These are phyloP conservation scores for Malurus leucopterus DNA, from an alignment of 2,797 vertebrate genomes.

Conservation along the genomic window DNA sequence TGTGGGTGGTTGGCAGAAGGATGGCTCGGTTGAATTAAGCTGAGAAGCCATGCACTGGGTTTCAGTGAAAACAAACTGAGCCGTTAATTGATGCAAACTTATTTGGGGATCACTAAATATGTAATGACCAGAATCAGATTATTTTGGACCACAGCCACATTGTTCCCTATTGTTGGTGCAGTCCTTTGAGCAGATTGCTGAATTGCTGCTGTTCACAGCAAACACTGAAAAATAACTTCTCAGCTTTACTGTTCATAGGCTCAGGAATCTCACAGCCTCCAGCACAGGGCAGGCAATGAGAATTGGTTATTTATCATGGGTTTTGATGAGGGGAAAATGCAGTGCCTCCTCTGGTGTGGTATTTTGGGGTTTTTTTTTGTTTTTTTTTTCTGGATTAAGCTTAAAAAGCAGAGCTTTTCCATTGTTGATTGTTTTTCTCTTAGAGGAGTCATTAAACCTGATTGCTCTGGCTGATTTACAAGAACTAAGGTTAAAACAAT, in stretches of 20 bases:
- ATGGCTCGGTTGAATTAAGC: not conserved
- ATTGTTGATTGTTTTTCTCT: slow-evolving; percentile 30
- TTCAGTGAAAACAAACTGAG: not conserved
- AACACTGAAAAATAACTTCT: not conserved
- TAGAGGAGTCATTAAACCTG: slow-evolving; percentile 37
- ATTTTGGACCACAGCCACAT: not conserved
- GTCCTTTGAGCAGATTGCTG: not conserved
- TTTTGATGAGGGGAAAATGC: not conserved
- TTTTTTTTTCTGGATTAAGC: not conserved
- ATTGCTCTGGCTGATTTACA: slow-evolving; percentile 52
- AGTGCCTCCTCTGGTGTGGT: not conserved
- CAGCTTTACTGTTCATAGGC: not conserved
- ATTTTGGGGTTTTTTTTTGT: no score
- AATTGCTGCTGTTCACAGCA: not conserved
- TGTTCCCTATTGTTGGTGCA: not conserved
- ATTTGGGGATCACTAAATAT: not conserved
- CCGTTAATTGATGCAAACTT: not conserved
- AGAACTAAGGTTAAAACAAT: slow-evolving; percentile 49
- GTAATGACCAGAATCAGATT: not conserved
- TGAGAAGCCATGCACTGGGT: not conserved
- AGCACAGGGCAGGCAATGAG: not conserved
- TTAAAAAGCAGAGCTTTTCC: not conserved
- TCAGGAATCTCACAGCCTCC: not conserved
- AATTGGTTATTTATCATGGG: not conserved
- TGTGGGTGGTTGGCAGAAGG: not conserved